Evolutionary conservation across 1,140 invertebrate species (phyloP).

Genomic region (Bombus breviceps): DNA sequence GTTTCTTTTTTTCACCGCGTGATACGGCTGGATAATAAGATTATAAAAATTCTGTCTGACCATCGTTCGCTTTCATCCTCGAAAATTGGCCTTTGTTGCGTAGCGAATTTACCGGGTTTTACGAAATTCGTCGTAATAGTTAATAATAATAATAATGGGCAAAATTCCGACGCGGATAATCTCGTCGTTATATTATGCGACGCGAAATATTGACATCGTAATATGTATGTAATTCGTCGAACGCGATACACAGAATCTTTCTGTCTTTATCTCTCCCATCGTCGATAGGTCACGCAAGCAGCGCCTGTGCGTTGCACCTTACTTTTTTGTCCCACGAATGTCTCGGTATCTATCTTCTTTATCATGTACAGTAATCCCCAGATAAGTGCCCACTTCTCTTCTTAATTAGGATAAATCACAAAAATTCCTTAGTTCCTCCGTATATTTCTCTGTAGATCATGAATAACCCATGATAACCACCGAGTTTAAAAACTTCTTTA

Average conservation of each 20-base stretch:
- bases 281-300: background rate
- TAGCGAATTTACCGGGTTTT: constrained; percentile 28
- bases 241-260: constrained; percentile 26
- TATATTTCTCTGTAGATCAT: background rate
- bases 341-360: background rate
- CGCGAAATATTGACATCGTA: constrained; percentile 64
- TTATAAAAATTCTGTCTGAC: constrained; percentile 63
- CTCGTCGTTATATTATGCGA: constrained; percentile 26
- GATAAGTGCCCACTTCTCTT: background rate
- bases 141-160: constrained; percentile 3
- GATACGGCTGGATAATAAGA: constrained; percentile 40
- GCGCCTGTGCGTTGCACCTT: constrained; percentile 7
- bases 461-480: background rate
- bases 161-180: background rate
- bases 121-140: constrained; percentile 14
- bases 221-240: constrained; percentile 42
- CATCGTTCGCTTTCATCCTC: constrained; percentile 55
- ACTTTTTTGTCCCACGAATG: background rate
- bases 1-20: background rate
- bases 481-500: background rate
- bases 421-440: background rate
- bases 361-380: background rate
- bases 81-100: constrained; percentile 15
- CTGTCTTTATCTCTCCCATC: constrained; percentile 58
- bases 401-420: background rate